These are phyloP conservation scores for Turritopsis rubra DNA, from an alignment of 30 jellyfish, hydroid and myxozoan genomes.

Conservation along the genomic window DNA sequence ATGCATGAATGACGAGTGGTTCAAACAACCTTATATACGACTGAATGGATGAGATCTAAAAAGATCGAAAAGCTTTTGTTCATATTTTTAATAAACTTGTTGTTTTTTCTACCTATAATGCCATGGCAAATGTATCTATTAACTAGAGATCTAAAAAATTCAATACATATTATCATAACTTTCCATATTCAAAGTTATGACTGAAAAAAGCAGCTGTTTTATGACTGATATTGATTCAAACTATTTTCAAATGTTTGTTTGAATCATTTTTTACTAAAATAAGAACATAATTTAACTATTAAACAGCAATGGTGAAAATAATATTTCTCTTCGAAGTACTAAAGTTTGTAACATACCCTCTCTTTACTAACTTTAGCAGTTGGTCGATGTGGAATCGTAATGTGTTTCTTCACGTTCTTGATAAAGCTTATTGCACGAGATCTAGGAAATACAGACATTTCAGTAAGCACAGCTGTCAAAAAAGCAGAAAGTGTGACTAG, in stretches of 20 bases:
- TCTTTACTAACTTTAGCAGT: slow-evolving; percentile 80
- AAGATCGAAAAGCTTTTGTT: background rate
- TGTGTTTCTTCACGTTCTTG: slow-evolving; percentile 62
- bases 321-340: no score
- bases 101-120: background rate
- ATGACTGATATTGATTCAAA: background rate
- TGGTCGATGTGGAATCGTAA: slow-evolving; percentile 58
- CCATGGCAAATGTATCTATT: background rate
- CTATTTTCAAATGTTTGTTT: no score
- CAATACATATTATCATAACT: background rate
- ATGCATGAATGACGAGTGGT: slow-evolving; percentile 91
- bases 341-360: slow-evolving; percentile 43
- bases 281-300: no score
- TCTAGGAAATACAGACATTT: no score
- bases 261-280: no score
- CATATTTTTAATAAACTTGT: no score
- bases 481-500: background rate
- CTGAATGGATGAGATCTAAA: slow-evolving; percentile 76
- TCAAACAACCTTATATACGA: slow-evolving; percentile 91
- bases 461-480: background rate
- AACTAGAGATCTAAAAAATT: no score
- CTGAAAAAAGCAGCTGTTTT: background rate
- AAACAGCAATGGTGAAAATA: no score
- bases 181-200: background rate
- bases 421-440: slow-evolving; percentile 68